phyloP scores from a whole-genome alignment of 2,797 vertebrate species.

The Urosaurus nigricauda region DNA sequence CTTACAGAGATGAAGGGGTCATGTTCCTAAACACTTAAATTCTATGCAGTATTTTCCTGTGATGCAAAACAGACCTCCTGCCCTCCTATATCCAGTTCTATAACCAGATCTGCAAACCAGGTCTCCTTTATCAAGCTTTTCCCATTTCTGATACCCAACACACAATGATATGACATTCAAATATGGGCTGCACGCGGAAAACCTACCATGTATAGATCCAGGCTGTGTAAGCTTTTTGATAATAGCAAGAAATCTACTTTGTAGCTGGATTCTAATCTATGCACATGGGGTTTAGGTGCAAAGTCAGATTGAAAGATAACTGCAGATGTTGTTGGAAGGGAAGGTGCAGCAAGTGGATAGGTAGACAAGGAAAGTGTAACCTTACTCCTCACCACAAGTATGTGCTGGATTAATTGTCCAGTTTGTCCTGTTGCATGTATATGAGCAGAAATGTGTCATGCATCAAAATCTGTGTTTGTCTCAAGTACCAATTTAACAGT shows the following conservation, averaged over 20 bases:
- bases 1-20: neutral
- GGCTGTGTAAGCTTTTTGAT: neutral
- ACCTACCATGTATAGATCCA: neutral
- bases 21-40: neutral
- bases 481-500: constrained; percentile 9
- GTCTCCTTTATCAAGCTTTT: neutral
- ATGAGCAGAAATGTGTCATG: neutral
- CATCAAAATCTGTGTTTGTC: neutral
- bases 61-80: too few species aligned
- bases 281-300: neutral
- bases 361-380: neutral
- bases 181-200: neutral
- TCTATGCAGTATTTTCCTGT: too few species aligned
- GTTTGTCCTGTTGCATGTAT: too few species aligned
- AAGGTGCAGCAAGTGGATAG: neutral
- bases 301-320: neutral
- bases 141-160: neutral
- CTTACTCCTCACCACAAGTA: neutral
- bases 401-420: neutral
- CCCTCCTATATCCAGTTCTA: too few species aligned
- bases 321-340: neutral
- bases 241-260: neutral
- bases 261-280: neutral
- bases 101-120: too few species aligned
- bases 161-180: too few species aligned